Percentiles rank a stretch among this genome's conserved stretches.
These are phyloP conservation scores for Semnornis frantzii DNA, from an alignment of 2,113 vertebrate species.

Conservation along the genomic window DNA sequence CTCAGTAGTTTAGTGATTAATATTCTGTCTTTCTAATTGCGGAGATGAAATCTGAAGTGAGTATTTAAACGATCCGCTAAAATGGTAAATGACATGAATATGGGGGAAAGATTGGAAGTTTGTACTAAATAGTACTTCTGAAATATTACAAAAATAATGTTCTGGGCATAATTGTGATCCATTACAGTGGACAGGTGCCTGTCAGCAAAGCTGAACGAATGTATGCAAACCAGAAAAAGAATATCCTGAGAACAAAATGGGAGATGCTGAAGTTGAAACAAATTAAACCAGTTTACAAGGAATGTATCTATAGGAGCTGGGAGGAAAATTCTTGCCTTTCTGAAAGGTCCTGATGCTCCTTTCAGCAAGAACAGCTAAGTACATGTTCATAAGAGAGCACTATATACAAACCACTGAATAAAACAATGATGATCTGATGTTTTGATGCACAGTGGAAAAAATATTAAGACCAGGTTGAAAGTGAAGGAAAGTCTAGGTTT, in stretches of 20 bases:
- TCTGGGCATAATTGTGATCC: constrained; percentile 53
- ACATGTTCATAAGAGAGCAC: neutral
- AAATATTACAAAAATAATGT: constrained; percentile 53
- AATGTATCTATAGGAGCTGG: neutral
- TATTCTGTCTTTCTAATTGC: constrained; percentile 57
- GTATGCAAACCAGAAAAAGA: neutral
- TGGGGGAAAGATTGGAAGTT: constrained; percentile 33
- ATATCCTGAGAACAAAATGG: neutral
- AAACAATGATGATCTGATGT: neutral
- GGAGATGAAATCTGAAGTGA: constrained; percentile 44
- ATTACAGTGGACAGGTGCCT: constrained; percentile 37
- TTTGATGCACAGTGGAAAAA: neutral
- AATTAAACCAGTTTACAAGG: neutral
- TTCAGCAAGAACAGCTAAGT: neutral
- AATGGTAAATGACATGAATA: constrained; percentile 55
- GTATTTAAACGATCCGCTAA: constrained; percentile 17
- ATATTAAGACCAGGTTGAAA: neutral
- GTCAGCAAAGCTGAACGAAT: constrained; percentile 43
- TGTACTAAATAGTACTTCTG: constrained; percentile 29
- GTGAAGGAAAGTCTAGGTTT: neutral
- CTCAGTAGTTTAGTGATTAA: constrained; percentile 41
- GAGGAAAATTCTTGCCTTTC: neutral
- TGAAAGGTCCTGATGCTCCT: neutral
- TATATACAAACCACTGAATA: neutral
- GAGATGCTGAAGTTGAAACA: neutral